Base-by-base conservation (phyloP, 1,140 invertebrate species). In the Caerostris extrusa region DNA sequence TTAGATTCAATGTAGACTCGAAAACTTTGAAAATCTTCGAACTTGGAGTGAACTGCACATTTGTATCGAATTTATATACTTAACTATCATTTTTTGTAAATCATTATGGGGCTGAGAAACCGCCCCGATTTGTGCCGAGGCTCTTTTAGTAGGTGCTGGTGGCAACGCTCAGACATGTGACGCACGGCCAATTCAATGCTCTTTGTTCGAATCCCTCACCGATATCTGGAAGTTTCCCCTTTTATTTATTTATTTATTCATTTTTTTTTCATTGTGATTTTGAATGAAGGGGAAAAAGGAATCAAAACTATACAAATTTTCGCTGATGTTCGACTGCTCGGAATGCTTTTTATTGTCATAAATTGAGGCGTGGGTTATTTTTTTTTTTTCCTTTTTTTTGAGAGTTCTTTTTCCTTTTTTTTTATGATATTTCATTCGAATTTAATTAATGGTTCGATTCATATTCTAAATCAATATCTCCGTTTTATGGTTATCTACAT, bases 91-190 rank as follows among this genome's bases (percentile, higher is more conserved):
- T n/a, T n/a, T n/a, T n/a, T n/a, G n/a, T n/a, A n/a, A n/a, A n/a
- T n/a, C n/a, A n/a, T n/a, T n/a, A n/a, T n/a, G 12, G 69, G 10
- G 14, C 17, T 19, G n/a, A 17, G 10, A 7, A 19, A 34, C 12
- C 7, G 12, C 19, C n/a, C n/a, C n/a, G n/a, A n/a, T n/a, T n/a
- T n/a, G n/a, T 3, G 83, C 56, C n/a, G n/a, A n/a, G 12, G 83
- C 17, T 60, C 58, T 61, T 61, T 86, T 86, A 71, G 69, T 71
- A 12, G 34, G 10, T 19, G 19, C n/a, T 71, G n/a, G 5, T 71
- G 67, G 69, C 69, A 71, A 71, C 69, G 69, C 69, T 71, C 69
- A 50, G n/a, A 71, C 19, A 71, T 71, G 69, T 71, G 69, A 71
- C 7, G 34, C 69, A 71, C 34, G 8, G 69, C 50, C 69, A 34